Evolutionary conservation across 2,113 vertebrate genomes (phyloP).

Genomic region (Planiliza haematocheilus): DNA sequence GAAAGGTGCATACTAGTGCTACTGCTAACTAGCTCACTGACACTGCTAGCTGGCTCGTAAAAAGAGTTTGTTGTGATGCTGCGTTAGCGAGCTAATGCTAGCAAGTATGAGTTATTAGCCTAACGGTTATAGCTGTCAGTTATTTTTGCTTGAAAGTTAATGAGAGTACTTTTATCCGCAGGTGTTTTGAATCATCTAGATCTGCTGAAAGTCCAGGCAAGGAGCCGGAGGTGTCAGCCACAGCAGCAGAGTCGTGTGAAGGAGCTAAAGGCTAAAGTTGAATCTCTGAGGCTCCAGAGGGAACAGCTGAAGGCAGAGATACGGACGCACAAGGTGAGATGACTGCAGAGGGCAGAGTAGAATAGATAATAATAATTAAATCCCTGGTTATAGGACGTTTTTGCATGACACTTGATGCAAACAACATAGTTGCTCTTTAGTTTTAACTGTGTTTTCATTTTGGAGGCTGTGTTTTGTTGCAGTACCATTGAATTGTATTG

Average conservation of each 20-base stretch:
- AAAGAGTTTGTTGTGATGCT: background rate
- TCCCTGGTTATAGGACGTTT: too few species aligned
- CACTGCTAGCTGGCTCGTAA: background rate
- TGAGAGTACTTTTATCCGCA: conserved; percentile 6
- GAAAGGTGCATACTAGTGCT: conserved; percentile 60
- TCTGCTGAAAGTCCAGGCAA: conserved; percentile 63
- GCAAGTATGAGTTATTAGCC: background rate
- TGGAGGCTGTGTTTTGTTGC: too few species aligned
- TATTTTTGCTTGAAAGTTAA: background rate
- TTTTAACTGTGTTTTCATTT: too few species aligned
- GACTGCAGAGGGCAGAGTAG: background rate
- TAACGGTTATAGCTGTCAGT: background rate
- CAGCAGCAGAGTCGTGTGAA: conserved; percentile 56
- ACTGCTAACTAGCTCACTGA: background rate
- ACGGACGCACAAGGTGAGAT: conserved; percentile 54
- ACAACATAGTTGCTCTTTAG: too few species aligned
- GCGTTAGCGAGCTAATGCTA: conserved; percentile 13
- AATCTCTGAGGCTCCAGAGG: conserved; percentile 66
- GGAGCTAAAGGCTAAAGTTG: conserved; percentile 59
- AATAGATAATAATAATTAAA: background rate
- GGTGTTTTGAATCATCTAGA: conserved; percentile 75
- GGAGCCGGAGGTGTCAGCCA: conserved; percentile 14
- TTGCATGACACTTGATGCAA: too few species aligned
- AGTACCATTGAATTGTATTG: too few species aligned
- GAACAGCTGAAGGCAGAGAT: conserved; percentile 71